Conservation (phyloP, 2,888 invertebrate species). For the Pyrocoelia pectoralis region DNA sequence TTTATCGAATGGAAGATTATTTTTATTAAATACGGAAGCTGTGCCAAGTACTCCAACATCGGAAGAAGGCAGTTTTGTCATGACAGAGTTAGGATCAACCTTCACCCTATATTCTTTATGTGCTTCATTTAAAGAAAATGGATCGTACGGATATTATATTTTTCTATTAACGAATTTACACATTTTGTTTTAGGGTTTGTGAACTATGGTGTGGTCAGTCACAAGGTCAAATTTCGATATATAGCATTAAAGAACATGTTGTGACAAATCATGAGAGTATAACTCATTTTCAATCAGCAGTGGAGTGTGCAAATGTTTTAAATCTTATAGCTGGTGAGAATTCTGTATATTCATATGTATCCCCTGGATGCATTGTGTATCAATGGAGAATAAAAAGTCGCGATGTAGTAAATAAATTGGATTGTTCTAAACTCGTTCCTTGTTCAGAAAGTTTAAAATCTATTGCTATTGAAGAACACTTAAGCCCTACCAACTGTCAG, state of each 20-base stretch:
- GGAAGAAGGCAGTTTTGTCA: constrained; percentile 78
- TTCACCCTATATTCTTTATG: constrained; percentile 74
- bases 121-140: constrained; percentile 61
- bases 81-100: constrained; percentile 78
- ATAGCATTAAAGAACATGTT: constrained; percentile 73
- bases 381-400: constrained; percentile 81
- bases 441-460: constrained; percentile 92
- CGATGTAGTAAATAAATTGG: constrained; percentile 78
- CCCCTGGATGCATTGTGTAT: constrained; percentile 88
- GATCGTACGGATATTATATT: constrained; percentile 48
- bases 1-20: constrained; percentile 78
- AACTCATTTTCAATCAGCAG: constrained; percentile 67
- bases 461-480: constrained; percentile 87
- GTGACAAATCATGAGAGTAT: constrained; percentile 78
- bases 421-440: constrained; percentile 91
- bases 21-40: constrained; percentile 72
- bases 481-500: constrained; percentile 80
- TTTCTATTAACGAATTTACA: neutral
- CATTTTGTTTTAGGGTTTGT: constrained; percentile 59
- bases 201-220: constrained; percentile 92
- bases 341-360: constrained; percentile 81
- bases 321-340: constrained; percentile 71
- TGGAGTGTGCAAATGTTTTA: constrained; percentile 72
- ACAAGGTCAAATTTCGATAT: constrained; percentile 80
- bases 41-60: constrained; percentile 67